Percentiles rank a stretch among this genome's conserved stretches.
phyloP scores from a whole-genome alignment of 2,113 vertebrate species.

The Tinamus guttatus region DNA sequence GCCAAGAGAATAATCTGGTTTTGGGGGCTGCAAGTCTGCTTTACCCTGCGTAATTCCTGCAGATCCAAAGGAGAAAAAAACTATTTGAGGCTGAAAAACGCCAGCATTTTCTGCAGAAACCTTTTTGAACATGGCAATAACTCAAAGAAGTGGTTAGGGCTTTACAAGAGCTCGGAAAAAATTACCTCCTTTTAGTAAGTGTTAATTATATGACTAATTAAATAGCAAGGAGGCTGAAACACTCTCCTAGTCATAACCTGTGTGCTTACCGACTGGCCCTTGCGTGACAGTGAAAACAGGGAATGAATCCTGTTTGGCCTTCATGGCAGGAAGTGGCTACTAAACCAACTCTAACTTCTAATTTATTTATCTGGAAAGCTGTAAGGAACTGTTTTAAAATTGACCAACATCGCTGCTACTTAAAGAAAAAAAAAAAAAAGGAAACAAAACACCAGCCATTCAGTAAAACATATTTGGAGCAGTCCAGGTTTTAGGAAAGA shows the following conservation, averaged over 20 bases:
- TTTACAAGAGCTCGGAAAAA: constrained; percentile 60
- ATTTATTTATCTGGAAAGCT: constrained; percentile 65
- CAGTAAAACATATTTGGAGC: constrained; percentile 38
- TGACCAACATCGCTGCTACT: constrained; percentile 15
- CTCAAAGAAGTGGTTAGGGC: constrained; percentile 42
- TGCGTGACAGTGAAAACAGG: constrained; percentile 65
- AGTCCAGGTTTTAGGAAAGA: background rate
- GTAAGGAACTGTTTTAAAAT: constrained; percentile 51
- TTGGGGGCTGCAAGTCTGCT: background rate
- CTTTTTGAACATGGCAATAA: constrained; percentile 31
- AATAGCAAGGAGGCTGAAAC: constrained; percentile 63
- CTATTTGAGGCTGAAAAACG: background rate
- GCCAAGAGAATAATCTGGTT: background rate
- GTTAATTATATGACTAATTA: constrained; percentile 74
- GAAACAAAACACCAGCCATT: background rate
- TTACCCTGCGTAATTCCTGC: background rate
- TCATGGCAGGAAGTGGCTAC: constrained; percentile 61
- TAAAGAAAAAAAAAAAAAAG: background rate
- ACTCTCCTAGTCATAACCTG: constrained; percentile 54
- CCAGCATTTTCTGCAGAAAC: constrained; percentile 27
- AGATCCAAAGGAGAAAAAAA: background rate
- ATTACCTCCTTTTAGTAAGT: constrained; percentile 61
- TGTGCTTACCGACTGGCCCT: background rate
- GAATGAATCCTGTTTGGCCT: constrained; percentile 54
- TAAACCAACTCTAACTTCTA: constrained; percentile 44